Conservation (phyloP, 2,113 vertebrate species). For the Cyanoliseus patagonus region DNA sequence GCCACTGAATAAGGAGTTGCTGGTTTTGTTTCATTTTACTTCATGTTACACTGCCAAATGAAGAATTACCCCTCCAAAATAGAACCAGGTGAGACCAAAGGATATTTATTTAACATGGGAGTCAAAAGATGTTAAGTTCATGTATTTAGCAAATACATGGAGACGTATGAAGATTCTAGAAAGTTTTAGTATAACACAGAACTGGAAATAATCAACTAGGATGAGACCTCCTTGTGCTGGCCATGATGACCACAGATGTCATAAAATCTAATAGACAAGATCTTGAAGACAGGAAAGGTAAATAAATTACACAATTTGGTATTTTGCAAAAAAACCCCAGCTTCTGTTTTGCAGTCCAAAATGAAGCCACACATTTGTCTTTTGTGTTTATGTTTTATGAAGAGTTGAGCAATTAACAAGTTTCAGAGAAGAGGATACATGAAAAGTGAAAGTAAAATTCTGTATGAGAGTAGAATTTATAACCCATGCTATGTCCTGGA, state of each 20-base stretch:
- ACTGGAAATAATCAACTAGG: neutral
- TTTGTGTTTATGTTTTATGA: neutral
- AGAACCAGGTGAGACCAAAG: neutral
- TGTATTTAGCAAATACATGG: neutral
- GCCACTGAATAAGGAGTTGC: neutral
- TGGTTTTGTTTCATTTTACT: neutral
- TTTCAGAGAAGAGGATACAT: neutral
- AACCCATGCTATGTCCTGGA: neutral
- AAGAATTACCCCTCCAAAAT: neutral
- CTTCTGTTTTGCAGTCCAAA: neutral
- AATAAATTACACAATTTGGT: neutral
- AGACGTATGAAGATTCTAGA: neutral
- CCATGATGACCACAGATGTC: neutral
- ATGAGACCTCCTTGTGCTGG: neutral
- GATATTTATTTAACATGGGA: neutral
- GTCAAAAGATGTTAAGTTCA: neutral
- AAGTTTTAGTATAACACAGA: neutral
- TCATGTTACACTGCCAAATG: neutral
- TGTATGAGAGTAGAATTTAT: neutral
- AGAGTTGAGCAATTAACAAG: neutral
- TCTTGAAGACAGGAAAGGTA: neutral
- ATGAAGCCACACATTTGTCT: neutral
- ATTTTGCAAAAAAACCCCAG: neutral
- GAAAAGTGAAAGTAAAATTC: neutral
- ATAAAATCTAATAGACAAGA: neutral